A percentile compares a stretch with the other conserved stretches of the same genome.
Conservation (phyloP, 1,140 invertebrate genomes). For the Scylla paramamosain region DNA sequence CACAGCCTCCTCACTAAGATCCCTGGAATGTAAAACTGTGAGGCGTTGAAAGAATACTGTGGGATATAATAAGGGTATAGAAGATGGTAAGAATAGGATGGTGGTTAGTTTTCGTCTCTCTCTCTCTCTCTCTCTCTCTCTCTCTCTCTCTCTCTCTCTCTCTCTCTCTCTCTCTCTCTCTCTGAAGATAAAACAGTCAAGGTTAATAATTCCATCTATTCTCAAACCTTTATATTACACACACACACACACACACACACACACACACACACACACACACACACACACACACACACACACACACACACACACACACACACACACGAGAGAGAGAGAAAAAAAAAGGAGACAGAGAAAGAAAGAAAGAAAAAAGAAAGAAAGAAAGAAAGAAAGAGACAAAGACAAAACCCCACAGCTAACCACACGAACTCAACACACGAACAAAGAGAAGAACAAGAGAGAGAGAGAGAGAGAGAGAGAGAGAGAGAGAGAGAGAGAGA, state of each 20-base stretch:
- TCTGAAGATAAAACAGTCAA: not conserved
- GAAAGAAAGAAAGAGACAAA: not conserved
- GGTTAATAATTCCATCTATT: too few species aligned
- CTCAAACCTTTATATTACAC: not conserved
- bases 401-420: too few species aligned
- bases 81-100: too few species aligned
- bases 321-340: too few species aligned
- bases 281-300: conserved; percentile 60
- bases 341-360: not conserved
- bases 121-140: conserved; percentile 46
- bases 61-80: too few species aligned
- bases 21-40: too few species aligned
- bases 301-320: not conserved
- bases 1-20: not conserved
- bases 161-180: conserved; percentile 59
- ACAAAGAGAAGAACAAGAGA: too few species aligned
- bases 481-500: not conserved
- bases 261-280: conserved; percentile 67
- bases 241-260: not conserved
- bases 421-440: too few species aligned
- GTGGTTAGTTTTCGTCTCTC: not conserved
- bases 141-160: conserved; percentile 44
- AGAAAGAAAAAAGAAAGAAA: not conserved
- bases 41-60: too few species aligned
- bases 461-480: not conserved